phyloP scores from a whole-genome alignment of 2,797 vertebrate species.

The Alfaro cultratus region DNA sequence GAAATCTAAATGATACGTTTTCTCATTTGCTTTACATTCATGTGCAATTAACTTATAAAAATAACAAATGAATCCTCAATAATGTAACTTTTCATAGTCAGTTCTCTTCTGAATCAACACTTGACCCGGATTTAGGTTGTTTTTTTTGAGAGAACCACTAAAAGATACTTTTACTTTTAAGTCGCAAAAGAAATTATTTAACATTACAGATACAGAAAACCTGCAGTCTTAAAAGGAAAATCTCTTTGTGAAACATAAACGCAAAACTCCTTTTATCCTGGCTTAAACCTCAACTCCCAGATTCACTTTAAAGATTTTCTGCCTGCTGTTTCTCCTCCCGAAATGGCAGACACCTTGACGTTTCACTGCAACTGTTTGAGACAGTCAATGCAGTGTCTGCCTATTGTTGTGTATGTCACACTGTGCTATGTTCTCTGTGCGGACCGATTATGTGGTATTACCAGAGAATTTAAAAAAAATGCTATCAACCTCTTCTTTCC shows the following conservation, averaged over 20 bases:
- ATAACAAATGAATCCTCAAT: neutral
- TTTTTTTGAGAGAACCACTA: neutral
- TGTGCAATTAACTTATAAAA: neutral
- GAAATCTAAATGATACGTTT: neutral
- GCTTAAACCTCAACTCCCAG: neutral
- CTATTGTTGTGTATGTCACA: neutral
- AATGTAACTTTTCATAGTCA: neutral
- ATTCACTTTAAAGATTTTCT: neutral
- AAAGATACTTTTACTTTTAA: neutral
- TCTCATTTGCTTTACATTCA: too few species aligned
- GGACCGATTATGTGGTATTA: neutral
- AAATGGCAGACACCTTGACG: constrained; percentile 1
- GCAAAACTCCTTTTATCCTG: neutral
- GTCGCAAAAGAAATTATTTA: neutral
- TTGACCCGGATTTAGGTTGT: neutral
- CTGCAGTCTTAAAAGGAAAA: neutral
- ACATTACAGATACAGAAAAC: neutral
- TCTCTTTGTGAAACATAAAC: neutral
- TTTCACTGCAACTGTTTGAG: constrained; percentile 1
- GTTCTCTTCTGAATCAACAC: neutral
- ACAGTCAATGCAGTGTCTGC: neutral
- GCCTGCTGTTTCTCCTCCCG: neutral
- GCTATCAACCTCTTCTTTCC: neutral
- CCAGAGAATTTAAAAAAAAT: neutral
- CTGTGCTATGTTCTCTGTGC: neutral